These are phyloP conservation scores for Crepidodera aurea DNA, from an alignment of 2,888 invertebrate species.

Conservation along the genomic window DNA sequence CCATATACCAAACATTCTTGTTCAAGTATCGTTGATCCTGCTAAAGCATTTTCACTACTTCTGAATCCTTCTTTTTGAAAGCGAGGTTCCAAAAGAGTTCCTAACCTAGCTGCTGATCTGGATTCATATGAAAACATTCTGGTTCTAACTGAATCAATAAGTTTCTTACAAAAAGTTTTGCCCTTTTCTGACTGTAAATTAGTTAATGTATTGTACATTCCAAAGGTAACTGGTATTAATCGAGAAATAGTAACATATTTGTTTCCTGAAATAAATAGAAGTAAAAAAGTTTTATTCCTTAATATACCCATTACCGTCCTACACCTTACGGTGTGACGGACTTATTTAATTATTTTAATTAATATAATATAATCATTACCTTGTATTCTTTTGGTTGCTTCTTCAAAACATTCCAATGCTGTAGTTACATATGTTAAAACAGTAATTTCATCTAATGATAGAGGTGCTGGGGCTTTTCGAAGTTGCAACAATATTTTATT, in stretches of 20 bases:
- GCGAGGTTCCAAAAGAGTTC: constrained; percentile 7
- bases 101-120: neutral
- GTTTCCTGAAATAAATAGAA: constrained; percentile 1
- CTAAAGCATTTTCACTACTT: neutral
- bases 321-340: too few relatives aligned
- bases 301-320: too few relatives aligned
- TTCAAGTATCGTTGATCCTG: neutral
- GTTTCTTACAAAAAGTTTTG: constrained; percentile 24
- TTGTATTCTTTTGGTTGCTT: constrained; percentile 35
- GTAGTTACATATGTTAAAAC: constrained; percentile 28
- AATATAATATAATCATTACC: constrained; percentile 21
- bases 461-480: constrained; percentile 28
- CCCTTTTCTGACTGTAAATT: constrained; percentile 28
- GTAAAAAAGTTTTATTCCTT: too few relatives aligned
- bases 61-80: constrained; percentile 12
- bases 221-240: constrained; percentile 24
- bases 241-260: constrained; percentile 26
- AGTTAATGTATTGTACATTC: constrained; percentile 19
- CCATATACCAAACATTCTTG: neutral
- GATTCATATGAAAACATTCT: neutral
- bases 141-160: too few relatives aligned
- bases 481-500: constrained; percentile 31
- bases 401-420: constrained; percentile 25
- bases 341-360: too few relatives aligned
- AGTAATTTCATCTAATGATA: constrained; percentile 4